A percentile compares a stretch with the other conserved stretches of the same genome.
Evolutionary conservation across 2,888 invertebrate species (phyloP).

Genomic region (Coenonympha glycerion): DNA sequence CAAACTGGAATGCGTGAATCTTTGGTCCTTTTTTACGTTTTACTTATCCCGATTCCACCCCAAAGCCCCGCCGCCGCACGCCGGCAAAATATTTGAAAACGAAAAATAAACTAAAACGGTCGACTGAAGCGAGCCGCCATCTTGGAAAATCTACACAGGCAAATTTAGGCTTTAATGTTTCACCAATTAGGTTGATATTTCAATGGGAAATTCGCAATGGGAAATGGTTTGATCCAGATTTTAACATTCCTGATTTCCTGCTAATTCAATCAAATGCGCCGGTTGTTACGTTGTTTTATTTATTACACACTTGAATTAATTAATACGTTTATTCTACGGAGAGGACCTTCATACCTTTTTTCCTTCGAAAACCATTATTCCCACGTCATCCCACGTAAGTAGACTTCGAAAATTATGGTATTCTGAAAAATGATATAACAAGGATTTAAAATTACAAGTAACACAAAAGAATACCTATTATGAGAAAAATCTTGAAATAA

Average conservation of each 20-base stretch:
- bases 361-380: too few species aligned
- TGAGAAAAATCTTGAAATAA: too few species aligned
- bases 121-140: slow-evolving; percentile 49
- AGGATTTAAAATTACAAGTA: too few species aligned
- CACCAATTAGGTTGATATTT: slow-evolving; percentile 27
- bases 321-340: not conserved
- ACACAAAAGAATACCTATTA: too few species aligned
- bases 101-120: slow-evolving; percentile 57
- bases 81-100: slow-evolving; percentile 52
- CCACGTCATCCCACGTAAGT: too few species aligned
- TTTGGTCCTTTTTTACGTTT: slow-evolving; percentile 28
- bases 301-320: not conserved
- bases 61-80: slow-evolving; percentile 45
- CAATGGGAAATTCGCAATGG: slow-evolving; percentile 14
- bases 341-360: too few species aligned
- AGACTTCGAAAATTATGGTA: too few species aligned
- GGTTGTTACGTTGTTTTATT: slow-evolving; percentile 31
- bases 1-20: slow-evolving; percentile 9
- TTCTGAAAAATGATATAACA: too few species aligned
- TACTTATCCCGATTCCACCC: slow-evolving; percentile 42
- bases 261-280: slow-evolving; percentile 46
- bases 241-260: slow-evolving; percentile 37
- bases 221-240: slow-evolving; percentile 24
- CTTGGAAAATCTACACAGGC: slow-evolving; percentile 36
- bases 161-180: slow-evolving; percentile 27